Conservation (phyloP, 2,797 vertebrate genomes). For the Acanthurus tractus region DNA sequence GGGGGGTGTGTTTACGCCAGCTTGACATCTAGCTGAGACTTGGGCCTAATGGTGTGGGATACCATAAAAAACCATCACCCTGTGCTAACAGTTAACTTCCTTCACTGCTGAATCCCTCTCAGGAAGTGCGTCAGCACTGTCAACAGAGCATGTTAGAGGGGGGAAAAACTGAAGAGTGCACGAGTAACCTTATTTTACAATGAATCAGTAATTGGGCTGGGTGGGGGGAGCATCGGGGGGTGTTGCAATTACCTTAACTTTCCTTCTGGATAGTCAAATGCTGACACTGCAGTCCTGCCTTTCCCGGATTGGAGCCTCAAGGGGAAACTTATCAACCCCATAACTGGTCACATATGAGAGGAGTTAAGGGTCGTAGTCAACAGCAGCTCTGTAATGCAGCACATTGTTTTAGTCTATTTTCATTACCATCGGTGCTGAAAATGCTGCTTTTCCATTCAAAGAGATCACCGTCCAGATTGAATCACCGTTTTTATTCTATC, state of each 20-base stretch:
- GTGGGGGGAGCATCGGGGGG: not conserved
- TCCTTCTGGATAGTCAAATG: constrained; percentile 44
- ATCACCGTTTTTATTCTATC: too few species aligned
- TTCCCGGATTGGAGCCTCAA: constrained; percentile 38
- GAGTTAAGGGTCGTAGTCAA: constrained; percentile 10
- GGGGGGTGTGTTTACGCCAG: not conserved
- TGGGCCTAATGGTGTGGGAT: constrained; percentile 31
- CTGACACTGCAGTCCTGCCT: constrained; percentile 14
- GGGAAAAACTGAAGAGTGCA: constrained; percentile 49
- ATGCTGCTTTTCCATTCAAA: not conserved
- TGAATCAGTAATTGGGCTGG: constrained; percentile 59
- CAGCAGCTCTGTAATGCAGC: constrained; percentile 16
- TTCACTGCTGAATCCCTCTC: constrained; percentile 14
- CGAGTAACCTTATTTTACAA: constrained; percentile 24
- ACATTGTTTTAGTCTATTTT: not conserved
- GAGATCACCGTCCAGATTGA: too few species aligned
- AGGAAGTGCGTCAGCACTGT: constrained; percentile 54
- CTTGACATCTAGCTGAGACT: not conserved
- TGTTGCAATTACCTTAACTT: constrained; percentile 56
- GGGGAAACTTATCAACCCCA: constrained; percentile 19
- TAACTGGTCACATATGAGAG: constrained; percentile 34
- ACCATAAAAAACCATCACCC: constrained; percentile 17
- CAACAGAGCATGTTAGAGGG: constrained; percentile 17
- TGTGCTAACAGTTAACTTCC: constrained; percentile 18
- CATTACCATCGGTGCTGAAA: constrained; percentile 1